Evolutionary conservation across 2,888 invertebrate species (phyloP).

Genomic region (Apotomis capreana): DNA sequence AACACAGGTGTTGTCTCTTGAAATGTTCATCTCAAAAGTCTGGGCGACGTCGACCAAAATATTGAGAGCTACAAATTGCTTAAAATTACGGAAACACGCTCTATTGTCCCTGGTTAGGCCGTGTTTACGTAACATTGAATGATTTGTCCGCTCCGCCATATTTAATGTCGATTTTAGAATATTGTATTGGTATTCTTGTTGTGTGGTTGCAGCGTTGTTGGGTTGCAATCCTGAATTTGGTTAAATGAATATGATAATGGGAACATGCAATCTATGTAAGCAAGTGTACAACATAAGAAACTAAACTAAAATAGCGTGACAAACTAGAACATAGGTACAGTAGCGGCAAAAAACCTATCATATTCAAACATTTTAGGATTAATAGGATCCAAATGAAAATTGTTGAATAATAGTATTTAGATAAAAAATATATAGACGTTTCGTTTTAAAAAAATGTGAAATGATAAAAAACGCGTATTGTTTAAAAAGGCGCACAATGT

Average conservation of each 20-base stretch:
- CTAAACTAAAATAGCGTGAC: background rate
- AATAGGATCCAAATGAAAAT: too few relatives aligned
- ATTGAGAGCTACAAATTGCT: slow-evolving; percentile 6
- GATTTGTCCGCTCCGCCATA: slow-evolving; percentile 5
- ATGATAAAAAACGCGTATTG: too few relatives aligned
- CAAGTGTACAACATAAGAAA: background rate
- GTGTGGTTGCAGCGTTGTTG: slow-evolving; percentile 75
- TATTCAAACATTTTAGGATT: too few relatives aligned
- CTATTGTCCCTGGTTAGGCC: background rate
- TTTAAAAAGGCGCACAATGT: too few relatives aligned
- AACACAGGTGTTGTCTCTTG: slow-evolving; percentile 58
- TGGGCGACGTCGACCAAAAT: background rate
- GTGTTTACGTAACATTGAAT: slow-evolving; percentile 5
- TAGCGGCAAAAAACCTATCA: too few relatives aligned
- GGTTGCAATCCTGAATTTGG: slow-evolving; percentile 66
- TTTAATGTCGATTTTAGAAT: slow-evolving; percentile 2
- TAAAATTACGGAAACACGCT: background rate
- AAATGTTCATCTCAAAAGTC: background rate
- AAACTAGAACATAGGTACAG: slow-evolving; percentile 7
- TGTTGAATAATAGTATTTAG: too few relatives aligned
- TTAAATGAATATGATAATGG: slow-evolving; percentile 38
- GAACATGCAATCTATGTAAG: slow-evolving; percentile 44
- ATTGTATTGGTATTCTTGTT: slow-evolving; percentile 33
- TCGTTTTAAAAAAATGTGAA: too few relatives aligned
- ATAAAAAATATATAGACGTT: too few relatives aligned